phyloP scores from a whole-genome alignment of 1,140 invertebrate genomes.

The Platyscapa corneri region DNA sequence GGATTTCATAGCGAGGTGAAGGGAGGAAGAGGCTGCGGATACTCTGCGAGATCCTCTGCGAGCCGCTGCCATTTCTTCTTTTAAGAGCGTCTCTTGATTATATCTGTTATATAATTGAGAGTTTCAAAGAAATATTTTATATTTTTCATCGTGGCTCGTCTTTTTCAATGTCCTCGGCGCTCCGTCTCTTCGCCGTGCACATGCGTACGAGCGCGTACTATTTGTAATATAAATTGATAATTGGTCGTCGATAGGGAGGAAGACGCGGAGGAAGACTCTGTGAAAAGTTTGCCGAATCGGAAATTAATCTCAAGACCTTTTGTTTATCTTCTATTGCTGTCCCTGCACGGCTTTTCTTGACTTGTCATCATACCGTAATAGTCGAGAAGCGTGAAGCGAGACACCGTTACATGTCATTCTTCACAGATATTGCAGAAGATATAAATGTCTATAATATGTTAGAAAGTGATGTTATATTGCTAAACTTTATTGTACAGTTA shows the following conservation, averaged over 20 bases:
- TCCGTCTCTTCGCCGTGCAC: too few species aligned
- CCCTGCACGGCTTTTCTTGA: neutral
- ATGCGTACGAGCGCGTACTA: too few species aligned
- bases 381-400: neutral
- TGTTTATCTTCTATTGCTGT: neutral
- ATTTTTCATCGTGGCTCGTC: too few species aligned
- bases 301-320: neutral
- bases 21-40: neutral
- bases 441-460: neutral
- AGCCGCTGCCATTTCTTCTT: neutral
- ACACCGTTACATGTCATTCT: neutral
- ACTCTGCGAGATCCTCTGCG: neutral
- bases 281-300: neutral
- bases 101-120: slow-evolving; percentile 24
- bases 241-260: too few species aligned
- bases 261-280: too few species aligned
- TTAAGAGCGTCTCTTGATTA: neutral
- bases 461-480: neutral
- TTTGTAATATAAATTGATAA: too few species aligned
- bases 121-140: neutral
- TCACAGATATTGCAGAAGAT: neutral
- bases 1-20: slow-evolving; percentile 2
- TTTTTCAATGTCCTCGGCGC: neutral
- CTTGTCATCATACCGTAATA: neutral
- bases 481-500: neutral